phyloP scores from a whole-genome alignment of 2,113 vertebrate species.

The Proteles cristata region DNA sequence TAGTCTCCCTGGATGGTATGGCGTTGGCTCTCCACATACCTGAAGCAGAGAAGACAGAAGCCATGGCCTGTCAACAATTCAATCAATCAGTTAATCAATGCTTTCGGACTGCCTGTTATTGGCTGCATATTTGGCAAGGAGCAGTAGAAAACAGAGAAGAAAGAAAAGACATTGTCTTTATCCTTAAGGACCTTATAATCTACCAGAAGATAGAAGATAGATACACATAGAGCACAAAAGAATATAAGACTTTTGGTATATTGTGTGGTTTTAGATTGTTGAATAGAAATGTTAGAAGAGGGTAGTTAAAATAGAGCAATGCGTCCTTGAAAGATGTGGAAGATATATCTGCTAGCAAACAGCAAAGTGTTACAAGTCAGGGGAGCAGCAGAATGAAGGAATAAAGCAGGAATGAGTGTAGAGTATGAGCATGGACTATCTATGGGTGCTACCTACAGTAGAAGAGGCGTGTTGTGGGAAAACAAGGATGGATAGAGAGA shows the following conservation, averaged over 20 bases:
- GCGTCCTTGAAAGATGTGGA: neutral
- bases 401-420: neutral
- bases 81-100: neutral
- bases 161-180: neutral
- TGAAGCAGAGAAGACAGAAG: slow-evolving; percentile 62
- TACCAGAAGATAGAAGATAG: neutral
- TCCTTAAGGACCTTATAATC: neutral
- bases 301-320: neutral
- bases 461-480: neutral
- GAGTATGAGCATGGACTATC: neutral
- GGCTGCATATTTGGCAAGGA: neutral
- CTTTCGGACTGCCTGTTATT: neutral
- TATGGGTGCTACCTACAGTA: neutral
- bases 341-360: neutral
- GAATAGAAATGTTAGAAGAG: neutral
- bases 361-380: neutral
- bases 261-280: neutral
- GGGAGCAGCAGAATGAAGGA: neutral
- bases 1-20: slow-evolving; percentile 92
- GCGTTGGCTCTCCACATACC: slow-evolving; percentile 79
- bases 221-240: neutral
- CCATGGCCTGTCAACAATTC: neutral
- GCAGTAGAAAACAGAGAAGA: neutral
- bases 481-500: neutral
- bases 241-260: neutral